Percentiles rank a stretch among this genome's conserved stretches.
These are phyloP conservation scores for Sphaerophoria rueppellii DNA, from an alignment of 2,888 invertebrate genomes.

Conservation along the genomic window DNA sequence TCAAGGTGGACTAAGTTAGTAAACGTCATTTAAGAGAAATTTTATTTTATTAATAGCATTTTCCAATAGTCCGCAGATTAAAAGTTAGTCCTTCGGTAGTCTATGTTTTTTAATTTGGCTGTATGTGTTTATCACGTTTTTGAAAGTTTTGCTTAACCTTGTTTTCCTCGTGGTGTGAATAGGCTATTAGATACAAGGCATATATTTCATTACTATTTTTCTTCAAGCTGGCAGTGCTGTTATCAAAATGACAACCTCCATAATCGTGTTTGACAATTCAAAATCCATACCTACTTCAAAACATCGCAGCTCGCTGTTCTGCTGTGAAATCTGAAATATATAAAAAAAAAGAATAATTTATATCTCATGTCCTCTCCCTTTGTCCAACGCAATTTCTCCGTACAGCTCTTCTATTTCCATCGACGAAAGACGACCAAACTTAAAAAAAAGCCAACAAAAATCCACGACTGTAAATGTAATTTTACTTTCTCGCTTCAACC, in stretches of 20 bases:
- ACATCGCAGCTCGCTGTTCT: conserved; percentile 51
- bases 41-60: no score
- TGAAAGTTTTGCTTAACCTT: no score
- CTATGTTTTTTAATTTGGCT: no score
- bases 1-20: no score
- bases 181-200: background rate
- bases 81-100: no score
- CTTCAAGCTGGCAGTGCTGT: conserved; percentile 22
- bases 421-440: conserved; percentile 16
- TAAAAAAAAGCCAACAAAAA: background rate
- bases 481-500: conserved; percentile 70
- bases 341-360: conserved; percentile 8
- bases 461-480: conserved; percentile 31
- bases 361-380: conserved; percentile 40
- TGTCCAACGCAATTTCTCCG: conserved; percentile 37
- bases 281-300: conserved; percentile 55
- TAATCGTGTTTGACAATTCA: conserved; percentile 34
- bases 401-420: conserved; percentile 41
- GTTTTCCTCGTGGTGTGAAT: background rate
- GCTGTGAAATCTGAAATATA: conserved; percentile 48
- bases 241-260: conserved; percentile 27
- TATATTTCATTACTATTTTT: no score
- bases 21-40: no score
- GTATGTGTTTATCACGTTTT: no score
- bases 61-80: no score